Conservation (phyloP, 2,797 vertebrate species). For the Thripadectes ignobilis region DNA sequence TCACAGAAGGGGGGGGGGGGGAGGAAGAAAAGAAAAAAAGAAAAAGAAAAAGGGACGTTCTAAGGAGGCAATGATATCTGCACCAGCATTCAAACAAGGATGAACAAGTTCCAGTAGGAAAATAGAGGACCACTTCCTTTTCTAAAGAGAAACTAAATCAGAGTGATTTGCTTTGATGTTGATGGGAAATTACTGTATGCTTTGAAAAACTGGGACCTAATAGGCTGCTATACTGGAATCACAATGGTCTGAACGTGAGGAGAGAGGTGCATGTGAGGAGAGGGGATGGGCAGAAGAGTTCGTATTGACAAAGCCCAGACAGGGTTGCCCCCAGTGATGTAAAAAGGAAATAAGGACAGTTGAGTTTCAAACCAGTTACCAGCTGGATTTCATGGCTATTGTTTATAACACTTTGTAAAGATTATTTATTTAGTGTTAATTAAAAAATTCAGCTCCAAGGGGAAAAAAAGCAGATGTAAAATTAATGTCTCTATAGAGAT, state of each 20-base stretch:
- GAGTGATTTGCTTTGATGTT: constrained; percentile 44
- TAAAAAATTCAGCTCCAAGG: background rate
- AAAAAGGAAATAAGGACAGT: background rate
- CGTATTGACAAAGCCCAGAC: background rate
- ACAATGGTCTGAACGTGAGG: background rate
- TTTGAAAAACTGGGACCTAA: background rate
- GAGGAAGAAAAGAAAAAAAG: background rate
- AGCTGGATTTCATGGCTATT: constrained; percentile 1
- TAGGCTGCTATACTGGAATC: background rate
- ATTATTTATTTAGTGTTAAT: constrained; percentile 38
- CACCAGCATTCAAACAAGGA: background rate
- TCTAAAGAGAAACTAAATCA: constrained; percentile 6
- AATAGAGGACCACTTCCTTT: background rate
- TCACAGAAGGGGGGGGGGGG: too few species aligned
- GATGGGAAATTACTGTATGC: constrained; percentile 7
- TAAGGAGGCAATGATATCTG: background rate
- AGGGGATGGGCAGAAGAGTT: background rate
- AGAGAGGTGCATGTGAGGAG: background rate
- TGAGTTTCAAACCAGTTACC: background rate
- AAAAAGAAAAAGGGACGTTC: background rate
- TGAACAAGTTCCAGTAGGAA: background rate
- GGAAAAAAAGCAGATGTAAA: background rate
- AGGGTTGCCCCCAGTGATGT: background rate
- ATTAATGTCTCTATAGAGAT: background rate
- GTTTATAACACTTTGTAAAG: constrained; percentile 30